Evolutionary conservation across 2,797 vertebrate genomes (phyloP).

Genomic region (Propithecus perrieri): DNA sequence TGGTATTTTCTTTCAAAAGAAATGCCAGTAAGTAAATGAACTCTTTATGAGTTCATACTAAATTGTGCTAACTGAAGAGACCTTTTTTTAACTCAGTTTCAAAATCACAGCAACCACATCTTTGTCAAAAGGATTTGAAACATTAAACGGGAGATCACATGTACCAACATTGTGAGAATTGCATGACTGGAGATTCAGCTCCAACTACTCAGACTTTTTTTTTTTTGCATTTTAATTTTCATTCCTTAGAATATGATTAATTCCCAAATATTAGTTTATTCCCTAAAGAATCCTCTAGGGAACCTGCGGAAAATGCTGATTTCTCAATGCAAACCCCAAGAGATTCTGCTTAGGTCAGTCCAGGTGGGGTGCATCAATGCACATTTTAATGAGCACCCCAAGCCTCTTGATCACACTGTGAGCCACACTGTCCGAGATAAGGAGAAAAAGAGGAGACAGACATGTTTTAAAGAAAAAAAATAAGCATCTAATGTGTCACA

Average conservation of each 20-base stretch:
- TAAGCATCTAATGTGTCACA: neutral
- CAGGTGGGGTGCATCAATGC: fast-evolving
- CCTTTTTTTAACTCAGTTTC: neutral
- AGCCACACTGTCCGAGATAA: neutral
- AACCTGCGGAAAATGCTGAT: neutral
- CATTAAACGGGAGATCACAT: neutral
- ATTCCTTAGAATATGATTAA: neutral
- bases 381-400: neutral
- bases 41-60: neutral
- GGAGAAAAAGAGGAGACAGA: neutral
- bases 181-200: neutral
- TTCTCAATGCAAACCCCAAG: neutral
- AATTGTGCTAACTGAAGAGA: neutral
- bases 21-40: neutral
- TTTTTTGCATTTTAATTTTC: neutral
- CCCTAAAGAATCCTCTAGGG: neutral
- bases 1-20: neutral
- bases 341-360: neutral
- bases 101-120: neutral
- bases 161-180: neutral
- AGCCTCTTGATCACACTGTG: neutral
- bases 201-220: too few relatives aligned
- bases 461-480: neutral
- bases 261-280: neutral
- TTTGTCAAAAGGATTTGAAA: neutral